These are phyloP conservation scores for Ochropacha duplaris DNA, from an alignment of 2,888 invertebrate genomes.

Conservation along the genomic window DNA sequence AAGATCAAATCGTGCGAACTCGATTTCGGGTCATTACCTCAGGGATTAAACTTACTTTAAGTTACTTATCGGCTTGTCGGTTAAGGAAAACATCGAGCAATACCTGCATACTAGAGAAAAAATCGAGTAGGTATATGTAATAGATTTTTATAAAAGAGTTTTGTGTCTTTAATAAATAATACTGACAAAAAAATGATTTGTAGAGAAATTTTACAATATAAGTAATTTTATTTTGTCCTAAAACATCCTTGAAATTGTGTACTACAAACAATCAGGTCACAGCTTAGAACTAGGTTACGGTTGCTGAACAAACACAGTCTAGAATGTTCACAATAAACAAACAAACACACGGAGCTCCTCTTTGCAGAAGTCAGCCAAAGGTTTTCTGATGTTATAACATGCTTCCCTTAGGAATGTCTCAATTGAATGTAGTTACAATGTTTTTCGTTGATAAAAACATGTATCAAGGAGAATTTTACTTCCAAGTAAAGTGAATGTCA, in stretches of 20 bases:
- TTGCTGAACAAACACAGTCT: not conserved
- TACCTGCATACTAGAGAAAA: not conserved
- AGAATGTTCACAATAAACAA: not conserved
- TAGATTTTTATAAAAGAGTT: no score
- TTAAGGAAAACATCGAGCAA: not conserved
- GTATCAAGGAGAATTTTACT: no score
- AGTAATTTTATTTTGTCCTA: not conserved
- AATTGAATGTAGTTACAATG: not conserved
- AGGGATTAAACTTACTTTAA: not conserved
- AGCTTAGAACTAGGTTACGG: not conserved
- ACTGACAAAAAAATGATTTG: no score
- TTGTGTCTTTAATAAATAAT: no score
- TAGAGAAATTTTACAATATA: not conserved
- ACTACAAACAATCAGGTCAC: not conserved
- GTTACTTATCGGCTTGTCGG: not conserved
- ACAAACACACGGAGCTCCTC: not conserved
- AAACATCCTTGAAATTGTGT: not conserved
- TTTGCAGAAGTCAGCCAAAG: not conserved
- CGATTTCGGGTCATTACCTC: not conserved
- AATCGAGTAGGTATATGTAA: not conserved
- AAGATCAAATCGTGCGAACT: not conserved
- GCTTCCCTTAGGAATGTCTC: not conserved
- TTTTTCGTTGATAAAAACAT: not conserved
- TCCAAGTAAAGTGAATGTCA: not conserved
- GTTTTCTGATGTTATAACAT: not conserved